Evolutionary conservation across 2,888 invertebrate species (phyloP), one percentile per base, ranked within the genome.

Genomic region (Ennomos quercinarius): DNA sequence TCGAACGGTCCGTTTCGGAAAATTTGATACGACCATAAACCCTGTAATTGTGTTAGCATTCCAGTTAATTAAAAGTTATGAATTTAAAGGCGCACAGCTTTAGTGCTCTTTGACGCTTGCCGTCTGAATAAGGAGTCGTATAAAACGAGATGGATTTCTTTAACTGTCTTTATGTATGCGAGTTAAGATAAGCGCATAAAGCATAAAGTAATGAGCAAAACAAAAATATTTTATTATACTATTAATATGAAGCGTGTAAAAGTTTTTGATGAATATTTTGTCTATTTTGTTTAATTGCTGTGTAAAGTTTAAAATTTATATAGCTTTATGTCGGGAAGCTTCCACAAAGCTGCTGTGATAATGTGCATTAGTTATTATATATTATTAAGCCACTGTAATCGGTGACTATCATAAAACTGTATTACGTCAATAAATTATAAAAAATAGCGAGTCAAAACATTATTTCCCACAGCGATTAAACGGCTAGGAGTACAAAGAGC

Each of bases 21-120:
- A 89, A 90, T 91, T 91, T 91, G 90, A 91, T 91, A 89, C 89
- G 84, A 86, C 90, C 84, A 89, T 91, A 90, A 91, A 89, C 80
- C 83, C 87, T 87, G 87, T 90, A 87, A 91, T 91, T 90, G 87
- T 88, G 88, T 88, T 86, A 87, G 87, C 87, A 88, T 87, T 90
- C 86, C 84, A 87, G 81, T 91, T 91, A 90, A 91, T 92, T 91
- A 92, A 91, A 90, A 91, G 88, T 91, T 90, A 91, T 91, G 91
- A 91, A 91, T 91, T 91, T 87, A 87, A 89, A 88, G 83, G 83
- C 82, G 78, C 82, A 80, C 81, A 78, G 85, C 80, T 86, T 85
- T 81, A 84, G 77, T 84, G 76, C 79, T 80, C 80, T 82, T 83
- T 81, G 85, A 83, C 84, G 84, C 76, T 79, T 76, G 76, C 78